Conservation (phyloP, 2,888 invertebrate species). For the Rotaria socialis region DNA sequence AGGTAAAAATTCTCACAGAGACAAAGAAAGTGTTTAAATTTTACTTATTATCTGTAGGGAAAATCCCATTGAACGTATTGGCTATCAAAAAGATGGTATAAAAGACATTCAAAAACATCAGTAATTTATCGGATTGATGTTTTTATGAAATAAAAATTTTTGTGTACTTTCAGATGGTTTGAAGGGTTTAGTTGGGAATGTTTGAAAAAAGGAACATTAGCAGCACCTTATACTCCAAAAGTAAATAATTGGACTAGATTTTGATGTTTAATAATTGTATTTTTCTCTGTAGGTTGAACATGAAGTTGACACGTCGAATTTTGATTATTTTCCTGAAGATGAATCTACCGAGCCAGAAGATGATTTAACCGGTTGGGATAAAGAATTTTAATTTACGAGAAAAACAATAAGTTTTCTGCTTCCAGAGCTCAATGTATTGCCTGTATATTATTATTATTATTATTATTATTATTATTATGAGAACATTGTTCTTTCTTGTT, state of each 20-base stretch:
- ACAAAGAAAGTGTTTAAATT: not conserved
- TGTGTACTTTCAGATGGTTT: constrained; percentile 71
- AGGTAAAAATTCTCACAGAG: not conserved
- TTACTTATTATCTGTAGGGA: constrained; percentile 64
- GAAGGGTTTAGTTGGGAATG: constrained; percentile 99
- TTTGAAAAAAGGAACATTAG: constrained; percentile 75
- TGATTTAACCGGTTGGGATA: constrained; percentile 91
- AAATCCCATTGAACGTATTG: constrained; percentile 89
- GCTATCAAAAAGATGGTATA: constrained; percentile 90
- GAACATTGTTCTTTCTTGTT: too few relatives aligned
- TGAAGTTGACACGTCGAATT: constrained; percentile 85
- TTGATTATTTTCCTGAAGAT: constrained; percentile 84
- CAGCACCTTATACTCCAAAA: constrained; percentile 81
- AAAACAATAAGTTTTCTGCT: not conserved
- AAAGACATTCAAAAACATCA: constrained; percentile 93
- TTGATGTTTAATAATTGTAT: not conserved
- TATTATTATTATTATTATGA: not conserved
- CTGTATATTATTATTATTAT: not conserved
- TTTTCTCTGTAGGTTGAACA: constrained; percentile 50
- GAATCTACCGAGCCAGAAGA: constrained; percentile 85
- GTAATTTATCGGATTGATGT: not conserved
- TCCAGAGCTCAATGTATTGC: not conserved
- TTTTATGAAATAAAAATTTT: not conserved
- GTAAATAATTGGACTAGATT: not conserved
- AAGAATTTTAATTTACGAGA: constrained; percentile 70